Evolutionary conservation across 2,113 vertebrate species (phyloP).

Genomic region (Rhinichthys klamathensis): DNA sequence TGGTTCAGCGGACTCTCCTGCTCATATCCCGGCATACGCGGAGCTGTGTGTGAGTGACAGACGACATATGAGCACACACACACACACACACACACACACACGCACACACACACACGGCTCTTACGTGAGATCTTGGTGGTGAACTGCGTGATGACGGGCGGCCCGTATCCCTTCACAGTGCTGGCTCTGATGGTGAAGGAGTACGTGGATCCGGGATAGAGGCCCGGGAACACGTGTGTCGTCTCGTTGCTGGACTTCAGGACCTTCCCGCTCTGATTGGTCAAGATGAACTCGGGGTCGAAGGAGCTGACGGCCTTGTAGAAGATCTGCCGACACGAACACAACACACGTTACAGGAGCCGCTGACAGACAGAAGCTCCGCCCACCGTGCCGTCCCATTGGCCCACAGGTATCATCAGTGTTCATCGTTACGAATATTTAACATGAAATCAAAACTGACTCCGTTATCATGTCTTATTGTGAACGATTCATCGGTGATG

Average conservation of each 20-base stretch:
- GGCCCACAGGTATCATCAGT: not conserved
- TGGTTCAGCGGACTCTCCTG: conserved; percentile 94
- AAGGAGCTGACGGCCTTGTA: conserved; percentile 98
- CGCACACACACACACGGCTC: not conserved
- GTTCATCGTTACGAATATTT: no score
- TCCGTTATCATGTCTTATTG: not conserved
- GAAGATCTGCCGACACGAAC: conserved; percentile 79
- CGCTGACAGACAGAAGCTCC: not conserved
- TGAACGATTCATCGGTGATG: not conserved
- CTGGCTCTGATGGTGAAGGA: conserved; percentile 95
- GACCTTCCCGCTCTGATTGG: conserved; percentile 94
- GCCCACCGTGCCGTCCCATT: not conserved
- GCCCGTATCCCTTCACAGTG: conserved; percentile 94
- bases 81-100: not conserved
- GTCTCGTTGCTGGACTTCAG: conserved; percentile 95
- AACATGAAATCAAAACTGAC: not conserved
- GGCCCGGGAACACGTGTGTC: conserved; percentile 85
- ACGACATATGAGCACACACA: not conserved
- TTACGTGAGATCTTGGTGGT: conserved; percentile 98
- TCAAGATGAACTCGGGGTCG: conserved; percentile 94
- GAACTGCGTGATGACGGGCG: conserved; percentile 88
- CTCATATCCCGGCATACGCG: conserved; percentile 94
- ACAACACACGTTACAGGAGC: not conserved
- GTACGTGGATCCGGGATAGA: conserved; percentile 95
- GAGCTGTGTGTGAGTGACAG: conserved; percentile 76